A percentile compares a stretch with the other conserved stretches of the same genome.
phyloP scores from a whole-genome alignment of 2,113 vertebrate species.

The Aramus guarauna region DNA sequence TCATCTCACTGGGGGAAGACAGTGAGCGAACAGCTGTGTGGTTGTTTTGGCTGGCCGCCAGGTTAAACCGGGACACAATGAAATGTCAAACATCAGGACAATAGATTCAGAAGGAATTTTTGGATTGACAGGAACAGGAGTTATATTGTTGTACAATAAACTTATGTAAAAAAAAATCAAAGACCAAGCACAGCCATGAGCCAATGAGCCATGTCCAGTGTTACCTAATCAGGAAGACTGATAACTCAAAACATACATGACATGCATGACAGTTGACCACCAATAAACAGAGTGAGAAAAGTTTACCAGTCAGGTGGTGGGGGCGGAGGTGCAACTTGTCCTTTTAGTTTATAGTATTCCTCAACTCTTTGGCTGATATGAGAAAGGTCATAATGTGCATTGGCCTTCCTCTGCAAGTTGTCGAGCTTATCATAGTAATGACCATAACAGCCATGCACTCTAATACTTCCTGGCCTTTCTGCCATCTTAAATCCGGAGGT shows the following conservation, averaged over 20 bases:
- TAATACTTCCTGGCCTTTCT: constrained; percentile 27
- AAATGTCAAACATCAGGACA: neutral
- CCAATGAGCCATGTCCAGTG: too few species aligned
- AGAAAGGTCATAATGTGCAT: constrained; percentile 14
- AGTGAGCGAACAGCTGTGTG: too few species aligned
- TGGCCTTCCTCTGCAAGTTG: constrained; percentile 62
- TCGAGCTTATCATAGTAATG: constrained; percentile 78
- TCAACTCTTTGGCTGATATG: constrained; percentile 10
- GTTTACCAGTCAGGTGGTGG: constrained; percentile 55
- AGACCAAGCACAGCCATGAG: too few species aligned
- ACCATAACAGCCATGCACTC: constrained; percentile 58
- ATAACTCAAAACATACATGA: neutral
- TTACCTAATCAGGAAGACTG: neutral
- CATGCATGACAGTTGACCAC: neutral
- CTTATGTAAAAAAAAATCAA: neutral
- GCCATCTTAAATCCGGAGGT: constrained; percentile 48
- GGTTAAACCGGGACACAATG: neutral
- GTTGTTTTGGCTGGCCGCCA: too few species aligned
- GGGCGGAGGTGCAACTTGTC: neutral
- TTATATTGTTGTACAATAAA: neutral
- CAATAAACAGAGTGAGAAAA: neutral
- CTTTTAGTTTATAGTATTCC: constrained; percentile 30
- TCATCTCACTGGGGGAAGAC: too few species aligned
- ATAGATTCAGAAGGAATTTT: neutral
- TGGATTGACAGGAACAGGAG: neutral